phyloP scores from a whole-genome alignment of 2,797 vertebrate species.

The Channallabes apus region DNA sequence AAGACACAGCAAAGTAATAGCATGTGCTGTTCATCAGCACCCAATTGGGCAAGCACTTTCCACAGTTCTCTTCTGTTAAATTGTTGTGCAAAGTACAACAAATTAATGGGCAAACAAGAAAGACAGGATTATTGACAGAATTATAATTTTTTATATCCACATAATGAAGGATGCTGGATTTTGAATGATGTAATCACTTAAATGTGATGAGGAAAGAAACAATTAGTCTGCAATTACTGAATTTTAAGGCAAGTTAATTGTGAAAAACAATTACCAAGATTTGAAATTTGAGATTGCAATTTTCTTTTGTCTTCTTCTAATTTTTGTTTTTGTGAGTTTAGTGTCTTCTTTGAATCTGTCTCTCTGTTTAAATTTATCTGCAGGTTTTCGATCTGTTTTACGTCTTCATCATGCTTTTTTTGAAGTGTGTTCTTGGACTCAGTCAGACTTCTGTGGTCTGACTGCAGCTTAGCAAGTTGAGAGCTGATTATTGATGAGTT shows the following conservation, averaged over 20 bases:
- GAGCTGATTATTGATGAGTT: conserved; percentile 30
- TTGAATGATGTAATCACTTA: not conserved
- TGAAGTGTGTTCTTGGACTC: conserved; percentile 38
- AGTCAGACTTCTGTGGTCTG: conserved; percentile 56
- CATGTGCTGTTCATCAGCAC: conserved; percentile 57
- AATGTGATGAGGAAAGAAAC: not conserved
- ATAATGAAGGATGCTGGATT: not conserved
- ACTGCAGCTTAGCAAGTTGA: conserved; percentile 59
- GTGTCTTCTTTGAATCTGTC: conserved; percentile 27
- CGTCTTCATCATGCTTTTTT: conserved; percentile 38
- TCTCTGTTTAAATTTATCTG: conserved; percentile 45
- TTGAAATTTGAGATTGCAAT: conserved; percentile 41
- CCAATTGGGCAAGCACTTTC: conserved; percentile 62
- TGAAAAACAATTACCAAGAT: conserved; percentile 24
- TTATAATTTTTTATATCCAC: not conserved
- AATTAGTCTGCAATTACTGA: not conserved
- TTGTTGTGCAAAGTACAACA: not conserved
- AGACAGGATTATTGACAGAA: not conserved
- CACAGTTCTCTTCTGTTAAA: conserved; percentile 65
- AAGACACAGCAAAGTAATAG: conserved; percentile 62
- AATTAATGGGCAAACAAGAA: not conserved
- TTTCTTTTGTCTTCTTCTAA: conserved; percentile 43
- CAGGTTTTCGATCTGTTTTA: conserved; percentile 15
- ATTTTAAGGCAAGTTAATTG: not conserved
- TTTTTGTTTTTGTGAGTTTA: conserved; percentile 50